Evolutionary conservation across 1,140 invertebrate genomes (phyloP).

Genomic region (Campoletis sonorensis): DNA sequence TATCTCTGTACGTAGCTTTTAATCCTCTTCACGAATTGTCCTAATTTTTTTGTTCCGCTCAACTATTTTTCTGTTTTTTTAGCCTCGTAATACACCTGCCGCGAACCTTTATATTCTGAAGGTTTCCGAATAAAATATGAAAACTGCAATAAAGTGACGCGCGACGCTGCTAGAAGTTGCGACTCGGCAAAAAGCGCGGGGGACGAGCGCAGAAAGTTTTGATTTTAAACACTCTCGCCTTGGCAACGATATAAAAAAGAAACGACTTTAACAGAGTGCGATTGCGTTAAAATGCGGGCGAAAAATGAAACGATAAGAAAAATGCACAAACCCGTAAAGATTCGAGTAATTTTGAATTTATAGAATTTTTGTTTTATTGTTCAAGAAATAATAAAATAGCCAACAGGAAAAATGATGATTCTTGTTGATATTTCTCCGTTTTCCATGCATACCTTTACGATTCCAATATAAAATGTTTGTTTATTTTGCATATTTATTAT

Average conservation of each 20-base stretch:
- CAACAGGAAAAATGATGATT: background rate
- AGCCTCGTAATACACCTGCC: constrained; percentile 5
- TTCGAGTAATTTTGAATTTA: background rate
- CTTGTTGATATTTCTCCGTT: background rate
- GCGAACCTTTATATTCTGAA: constrained; percentile 20
- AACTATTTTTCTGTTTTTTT: background rate
- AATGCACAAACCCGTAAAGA: background rate
- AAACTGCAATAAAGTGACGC: constrained; percentile 53
- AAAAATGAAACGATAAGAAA: background rate
- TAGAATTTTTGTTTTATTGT: background rate
- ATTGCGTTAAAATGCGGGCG: too few species aligned
- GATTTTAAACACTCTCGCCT: constrained; percentile 35
- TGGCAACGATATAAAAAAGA: background rate
- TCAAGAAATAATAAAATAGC: background rate
- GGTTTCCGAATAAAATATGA: constrained; percentile 52
- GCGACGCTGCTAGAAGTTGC: constrained; percentile 4
- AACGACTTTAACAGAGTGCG: background rate
- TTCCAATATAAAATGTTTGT: background rate
- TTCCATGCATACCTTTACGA: background rate
- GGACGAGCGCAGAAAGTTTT: constrained; percentile 49
- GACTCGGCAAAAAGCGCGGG: background rate
- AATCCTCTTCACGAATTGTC: constrained; percentile 41
- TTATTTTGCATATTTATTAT: background rate
- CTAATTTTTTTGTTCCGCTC: constrained; percentile 33
- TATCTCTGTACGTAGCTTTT: constrained; percentile 38